Base-by-base conservation (phyloP, 2,888 invertebrate species). In the Eilema depressum region DNA sequence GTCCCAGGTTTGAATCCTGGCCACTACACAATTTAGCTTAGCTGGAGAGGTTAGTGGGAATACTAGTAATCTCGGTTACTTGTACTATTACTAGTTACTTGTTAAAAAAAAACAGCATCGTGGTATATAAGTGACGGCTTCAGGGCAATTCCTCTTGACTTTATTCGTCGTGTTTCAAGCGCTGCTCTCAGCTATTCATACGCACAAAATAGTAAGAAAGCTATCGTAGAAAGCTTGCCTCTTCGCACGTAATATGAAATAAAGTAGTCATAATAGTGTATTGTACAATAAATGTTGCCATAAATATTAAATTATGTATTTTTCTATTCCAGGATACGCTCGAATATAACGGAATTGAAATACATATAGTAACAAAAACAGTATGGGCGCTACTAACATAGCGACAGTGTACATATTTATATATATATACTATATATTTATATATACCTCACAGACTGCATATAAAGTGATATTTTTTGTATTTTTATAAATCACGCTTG, bases 331-430 rank as follows among this genome's bases (percentile, higher is more conserved):
- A 95, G 95, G 93, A 91, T 90, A 91, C 90, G 88, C 91, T 95
- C 89, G 93, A 93, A 92, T 94, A 91, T 94, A 92, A 94, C 68
- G 95, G 94, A 83, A 82, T 93, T 82, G 84, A 92, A 84, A 92
- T 95, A 85, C 89, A 88, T 76, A 87, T 95, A 77, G 92, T 94
- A 68, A 92, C 94, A 70, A 91, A 92, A 91, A 92, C 92, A 2
- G 93, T 94, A 41, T 93, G 90, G 92, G 92, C 92, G 20, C 87
- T 95, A 69, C 89, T 95, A 56, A 92, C 92, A 75, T 94, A 89
- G 86, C 66, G 68, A 70, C 63, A 65, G 68, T 57, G 71, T 77
- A 75, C 73, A 64, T 75, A 75, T 57, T 78, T 74, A 69, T n/a
- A 30, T 33, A 60, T 61, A 41, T 37, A 23, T 65, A 56, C 33